phyloP scores from a whole-genome alignment of 2,113 vertebrate species.

The Forbesichthys agassizii region DNA sequence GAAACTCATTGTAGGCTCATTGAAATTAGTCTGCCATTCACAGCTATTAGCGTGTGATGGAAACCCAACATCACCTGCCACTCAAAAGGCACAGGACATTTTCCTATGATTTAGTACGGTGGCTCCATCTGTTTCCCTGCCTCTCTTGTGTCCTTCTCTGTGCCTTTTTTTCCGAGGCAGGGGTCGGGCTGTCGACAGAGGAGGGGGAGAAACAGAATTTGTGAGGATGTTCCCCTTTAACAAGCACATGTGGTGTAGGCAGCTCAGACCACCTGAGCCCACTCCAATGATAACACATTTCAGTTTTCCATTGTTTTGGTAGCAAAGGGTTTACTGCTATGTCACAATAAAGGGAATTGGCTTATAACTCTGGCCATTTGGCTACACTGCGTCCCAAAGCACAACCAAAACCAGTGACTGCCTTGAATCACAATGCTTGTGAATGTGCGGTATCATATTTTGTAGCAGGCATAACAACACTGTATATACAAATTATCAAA shows the following conservation, averaged over 20 bases:
- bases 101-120: conserved; percentile 46
- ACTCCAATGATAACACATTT: no score
- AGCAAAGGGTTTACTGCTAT: no score
- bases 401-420: no score
- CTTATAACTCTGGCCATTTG: no score
- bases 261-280: conserved; percentile 14
- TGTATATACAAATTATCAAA: neutral
- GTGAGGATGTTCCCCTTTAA: conserved; percentile 40
- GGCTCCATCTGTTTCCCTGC: neutral
- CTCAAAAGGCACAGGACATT: conserved; percentile 41
- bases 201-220: conserved; percentile 33
- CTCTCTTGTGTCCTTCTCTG: neutral
- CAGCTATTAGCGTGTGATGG: conserved; percentile 50
- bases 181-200: conserved; percentile 21
- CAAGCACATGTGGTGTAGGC: conserved; percentile 30
- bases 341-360: no score
- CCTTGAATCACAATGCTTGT: no score
- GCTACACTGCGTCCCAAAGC: no score
- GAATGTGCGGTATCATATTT: neutral
- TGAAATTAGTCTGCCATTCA: conserved; percentile 37
- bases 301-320: no score
- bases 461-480: no score
- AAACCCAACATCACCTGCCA: conserved; percentile 48
- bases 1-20: conserved; percentile 5
- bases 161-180: conserved; percentile 5